phyloP scores from a whole-genome alignment of 2,888 invertebrate genomes.

The Parascotia fuliginaria region DNA sequence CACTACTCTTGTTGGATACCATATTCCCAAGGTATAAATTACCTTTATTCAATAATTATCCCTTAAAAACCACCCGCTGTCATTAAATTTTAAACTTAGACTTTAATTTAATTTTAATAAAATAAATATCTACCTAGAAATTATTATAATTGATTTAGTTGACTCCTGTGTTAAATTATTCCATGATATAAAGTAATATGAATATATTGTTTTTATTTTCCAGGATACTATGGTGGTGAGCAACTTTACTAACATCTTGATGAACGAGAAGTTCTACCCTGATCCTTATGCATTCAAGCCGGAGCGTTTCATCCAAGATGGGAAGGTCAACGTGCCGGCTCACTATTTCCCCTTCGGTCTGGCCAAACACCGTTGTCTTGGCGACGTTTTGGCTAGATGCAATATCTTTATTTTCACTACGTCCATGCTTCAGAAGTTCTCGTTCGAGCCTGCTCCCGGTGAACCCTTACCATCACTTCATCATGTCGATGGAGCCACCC shows the following conservation, averaged over 20 bases:
- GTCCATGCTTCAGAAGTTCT: slow-evolving; percentile 90
- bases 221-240: slow-evolving; percentile 93
- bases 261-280: slow-evolving; percentile 88
- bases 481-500: slow-evolving; percentile 92
- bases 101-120: no score
- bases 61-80: no score
- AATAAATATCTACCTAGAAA: no score
- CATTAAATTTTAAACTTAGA: no score
- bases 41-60: not conserved
- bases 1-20: slow-evolving; percentile 89
- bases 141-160: no score
- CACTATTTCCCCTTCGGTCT: slow-evolving; percentile 92
- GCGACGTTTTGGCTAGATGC: slow-evolving; percentile 90
- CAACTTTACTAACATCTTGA: slow-evolving; percentile 90
- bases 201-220: slow-evolving; percentile 4
- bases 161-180: no score
- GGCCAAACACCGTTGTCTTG: slow-evolving; percentile 93
- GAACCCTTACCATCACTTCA: slow-evolving; percentile 87
- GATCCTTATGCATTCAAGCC: slow-evolving; percentile 91
- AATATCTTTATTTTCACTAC: slow-evolving; percentile 92
- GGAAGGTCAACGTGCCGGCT: slow-evolving; percentile 87
- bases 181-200: not conserved
- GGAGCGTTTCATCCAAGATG: slow-evolving; percentile 89
- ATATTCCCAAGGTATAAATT: slow-evolving; percentile 89
- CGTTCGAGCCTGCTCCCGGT: slow-evolving; percentile 88